phyloP scores from a whole-genome alignment of 2,797 vertebrate species.

The Parauchenoglanis punctatus region DNA sequence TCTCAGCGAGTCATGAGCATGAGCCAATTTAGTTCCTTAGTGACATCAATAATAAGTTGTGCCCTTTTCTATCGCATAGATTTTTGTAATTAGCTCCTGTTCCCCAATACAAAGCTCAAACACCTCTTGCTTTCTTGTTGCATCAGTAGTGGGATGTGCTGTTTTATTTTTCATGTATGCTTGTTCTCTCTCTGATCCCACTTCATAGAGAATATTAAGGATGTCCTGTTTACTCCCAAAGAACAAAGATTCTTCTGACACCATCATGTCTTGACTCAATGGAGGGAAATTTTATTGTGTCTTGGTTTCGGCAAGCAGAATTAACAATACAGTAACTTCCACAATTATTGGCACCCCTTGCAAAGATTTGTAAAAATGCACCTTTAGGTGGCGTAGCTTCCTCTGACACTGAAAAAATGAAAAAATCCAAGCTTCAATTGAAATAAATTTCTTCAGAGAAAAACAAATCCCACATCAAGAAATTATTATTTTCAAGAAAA shows the following conservation, averaged over 20 bases:
- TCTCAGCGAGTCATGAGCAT: conserved; percentile 9
- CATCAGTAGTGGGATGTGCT: conserved; percentile 74
- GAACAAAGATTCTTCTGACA: conserved; percentile 57
- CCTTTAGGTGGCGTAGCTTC: too few relatives aligned
- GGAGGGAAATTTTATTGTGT: conserved; percentile 11
- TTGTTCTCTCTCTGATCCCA: conserved; percentile 75
- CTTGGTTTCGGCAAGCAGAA: neutral
- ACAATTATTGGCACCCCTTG: too few relatives aligned
- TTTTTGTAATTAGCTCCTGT: conserved; percentile 70
- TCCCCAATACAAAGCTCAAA: conserved; percentile 54
- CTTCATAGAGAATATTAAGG: conserved; percentile 80
- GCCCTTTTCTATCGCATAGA: conserved; percentile 59
- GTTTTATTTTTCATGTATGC: conserved; percentile 61
- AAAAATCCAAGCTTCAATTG: too few relatives aligned
- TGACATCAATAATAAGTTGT: conserved; percentile 50
- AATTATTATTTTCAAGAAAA: too few relatives aligned
- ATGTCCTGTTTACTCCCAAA: conserved; percentile 61
- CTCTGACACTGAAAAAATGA: too few relatives aligned
- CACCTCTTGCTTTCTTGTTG: conserved; percentile 79
- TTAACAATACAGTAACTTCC: neutral
- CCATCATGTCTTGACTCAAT: conserved; percentile 48
- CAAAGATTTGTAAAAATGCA: too few relatives aligned
- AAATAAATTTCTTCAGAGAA: too few relatives aligned
- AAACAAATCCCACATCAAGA: too few relatives aligned
- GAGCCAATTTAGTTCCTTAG: conserved; percentile 27